These are phyloP conservation scores for Mustela erminea DNA, from an alignment of 2,797 vertebrate genomes.

Conservation along the genomic window DNA sequence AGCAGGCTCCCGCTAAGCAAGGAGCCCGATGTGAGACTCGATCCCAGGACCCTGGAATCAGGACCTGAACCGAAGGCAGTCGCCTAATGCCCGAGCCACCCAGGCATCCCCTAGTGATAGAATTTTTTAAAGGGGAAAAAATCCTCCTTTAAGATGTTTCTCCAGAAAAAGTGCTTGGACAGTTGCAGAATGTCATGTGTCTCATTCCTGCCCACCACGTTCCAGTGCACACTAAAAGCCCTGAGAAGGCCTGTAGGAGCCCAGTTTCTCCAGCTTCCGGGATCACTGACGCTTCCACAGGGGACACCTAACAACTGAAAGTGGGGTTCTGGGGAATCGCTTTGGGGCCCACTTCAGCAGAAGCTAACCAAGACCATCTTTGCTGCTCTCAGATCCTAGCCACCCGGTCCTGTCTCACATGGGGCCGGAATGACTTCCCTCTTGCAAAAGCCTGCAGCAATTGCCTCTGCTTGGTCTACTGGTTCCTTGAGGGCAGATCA, in stretches of 20 bases:
- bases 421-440: background rate
- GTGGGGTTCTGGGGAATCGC: background rate
- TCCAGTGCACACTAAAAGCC: background rate
- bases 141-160: background rate
- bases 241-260: background rate
- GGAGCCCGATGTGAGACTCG: no score
- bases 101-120: background rate
- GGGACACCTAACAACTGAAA: background rate
- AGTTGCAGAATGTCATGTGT: background rate
- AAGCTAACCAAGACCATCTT: background rate
- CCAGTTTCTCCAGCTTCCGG: background rate
- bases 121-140: background rate
- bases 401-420: background rate
- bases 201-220: background rate
- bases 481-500: constrained; percentile 62
- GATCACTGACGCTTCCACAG: background rate
- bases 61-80: no score
- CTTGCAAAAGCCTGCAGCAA: constrained; percentile 37
- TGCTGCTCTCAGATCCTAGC: background rate
- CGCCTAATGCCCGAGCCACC: no score
- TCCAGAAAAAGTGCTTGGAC: background rate
- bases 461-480: constrained; percentile 41
- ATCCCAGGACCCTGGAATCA: no score
- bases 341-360: background rate
- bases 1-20: no score